Evolutionary conservation across 2,113 vertebrate species (phyloP).

Genomic region (Silurus meridionalis): DNA sequence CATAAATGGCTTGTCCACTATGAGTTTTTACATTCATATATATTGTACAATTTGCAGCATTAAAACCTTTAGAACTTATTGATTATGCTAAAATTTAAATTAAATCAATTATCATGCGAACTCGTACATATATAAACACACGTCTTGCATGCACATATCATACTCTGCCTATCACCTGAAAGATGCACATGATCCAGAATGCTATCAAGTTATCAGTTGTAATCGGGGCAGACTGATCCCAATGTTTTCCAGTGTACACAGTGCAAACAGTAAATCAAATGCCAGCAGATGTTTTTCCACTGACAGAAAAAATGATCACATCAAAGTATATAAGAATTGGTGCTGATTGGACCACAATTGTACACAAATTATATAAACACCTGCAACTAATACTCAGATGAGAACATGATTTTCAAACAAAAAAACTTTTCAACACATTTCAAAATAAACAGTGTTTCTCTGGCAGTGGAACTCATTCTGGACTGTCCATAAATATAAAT

Average conservation of each 20-base stretch:
- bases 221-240: not conserved
- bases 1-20: not conserved
- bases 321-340: not conserved
- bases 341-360: constrained; percentile 12
- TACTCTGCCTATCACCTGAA: not conserved
- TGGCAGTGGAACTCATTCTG: constrained; percentile 19
- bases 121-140: not conserved
- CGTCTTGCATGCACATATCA: not conserved
- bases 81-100: not conserved
- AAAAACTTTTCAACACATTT: constrained; percentile 28
- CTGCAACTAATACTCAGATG: constrained; percentile 9
- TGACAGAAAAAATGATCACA: not conserved
- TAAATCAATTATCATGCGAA: not conserved
- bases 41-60: not conserved
- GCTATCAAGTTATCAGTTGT: not conserved
- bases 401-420: constrained; percentile 1
- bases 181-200: too few species aligned
- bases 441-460: not conserved
- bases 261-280: not conserved
- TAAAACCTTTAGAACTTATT: not conserved
- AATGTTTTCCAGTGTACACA: not conserved
- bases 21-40: not conserved
- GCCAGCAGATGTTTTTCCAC: constrained; percentile 21
- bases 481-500: constrained; percentile 36
- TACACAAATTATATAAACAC: not conserved